Conservation (phyloP, 1,140 invertebrate species). For the Palaemon carinicauda region DNA sequence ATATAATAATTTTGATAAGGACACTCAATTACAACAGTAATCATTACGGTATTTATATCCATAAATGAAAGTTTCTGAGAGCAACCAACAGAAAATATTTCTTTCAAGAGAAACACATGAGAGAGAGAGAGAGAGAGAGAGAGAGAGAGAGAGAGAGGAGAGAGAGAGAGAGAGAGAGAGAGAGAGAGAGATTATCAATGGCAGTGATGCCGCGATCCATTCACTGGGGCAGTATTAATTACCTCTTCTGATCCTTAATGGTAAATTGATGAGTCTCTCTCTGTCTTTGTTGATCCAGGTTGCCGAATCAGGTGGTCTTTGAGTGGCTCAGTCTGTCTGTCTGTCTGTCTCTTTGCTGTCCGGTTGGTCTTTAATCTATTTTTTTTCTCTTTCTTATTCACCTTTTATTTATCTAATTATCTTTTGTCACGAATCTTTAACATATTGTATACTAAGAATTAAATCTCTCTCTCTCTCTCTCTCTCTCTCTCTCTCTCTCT, state of each 20-base stretch:
- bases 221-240: too few species aligned
- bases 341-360: slow-evolving; percentile 6
- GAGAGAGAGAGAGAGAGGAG: background rate
- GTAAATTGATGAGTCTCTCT: background rate
- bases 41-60: too few species aligned
- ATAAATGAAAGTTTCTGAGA: too few species aligned
- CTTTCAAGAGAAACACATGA: background rate
- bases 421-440: too few species aligned
- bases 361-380: background rate
- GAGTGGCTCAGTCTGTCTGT: background rate
- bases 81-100: too few species aligned
- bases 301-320: background rate
- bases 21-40: too few species aligned
- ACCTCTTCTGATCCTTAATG: too few species aligned
- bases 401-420: background rate
- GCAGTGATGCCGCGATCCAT: too few species aligned
- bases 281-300: background rate
- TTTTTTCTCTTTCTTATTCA: background rate
- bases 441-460: too few species aligned
- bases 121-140: background rate
- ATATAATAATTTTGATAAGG: too few species aligned
- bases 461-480: background rate
- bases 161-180: background rate
- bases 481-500: background rate
- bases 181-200: too few species aligned